Percentiles rank a stretch among this genome's conserved stretches.
Evolutionary conservation across 1,140 invertebrate genomes (phyloP).

Genomic region (Eulimnadia texana): DNA sequence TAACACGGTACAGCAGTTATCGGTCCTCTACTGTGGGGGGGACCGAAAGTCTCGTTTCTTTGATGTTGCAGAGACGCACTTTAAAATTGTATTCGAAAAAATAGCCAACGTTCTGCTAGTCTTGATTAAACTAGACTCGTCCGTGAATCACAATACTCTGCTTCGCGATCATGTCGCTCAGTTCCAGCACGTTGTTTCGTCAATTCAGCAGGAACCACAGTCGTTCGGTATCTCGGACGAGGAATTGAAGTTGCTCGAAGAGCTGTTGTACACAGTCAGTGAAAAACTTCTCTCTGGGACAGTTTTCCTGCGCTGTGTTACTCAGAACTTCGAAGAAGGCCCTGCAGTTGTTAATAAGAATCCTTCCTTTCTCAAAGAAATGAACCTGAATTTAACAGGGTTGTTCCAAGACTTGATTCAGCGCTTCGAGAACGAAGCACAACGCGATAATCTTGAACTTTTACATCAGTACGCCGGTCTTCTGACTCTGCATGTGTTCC

Average conservation of each 20-base stretch:
- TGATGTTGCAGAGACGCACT: constrained; percentile 34
- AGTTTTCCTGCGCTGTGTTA: constrained; percentile 41
- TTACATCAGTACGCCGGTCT: constrained; percentile 19
- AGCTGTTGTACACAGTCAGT: constrained; percentile 47
- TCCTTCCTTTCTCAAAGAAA: constrained; percentile 15
- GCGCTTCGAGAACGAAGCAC: constrained; percentile 17
- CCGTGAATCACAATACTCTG: constrained; percentile 41
- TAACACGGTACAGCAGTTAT: constrained; percentile 49
- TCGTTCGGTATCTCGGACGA: constrained; percentile 42
- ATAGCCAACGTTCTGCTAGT: constrained; percentile 49
- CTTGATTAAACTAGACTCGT: constrained; percentile 52
- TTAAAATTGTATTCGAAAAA: constrained; percentile 40
- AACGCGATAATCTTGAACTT: constrained; percentile 18
- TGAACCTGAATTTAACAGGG: neutral
- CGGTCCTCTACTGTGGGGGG: constrained; percentile 35
- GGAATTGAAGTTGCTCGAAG: constrained; percentile 46
- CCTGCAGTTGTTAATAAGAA: neutral
- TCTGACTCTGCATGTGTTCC: constrained; percentile 14
- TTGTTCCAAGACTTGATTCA: constrained; percentile 7
- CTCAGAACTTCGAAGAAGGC: constrained; percentile 3
- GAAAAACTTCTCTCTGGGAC: constrained; percentile 40
- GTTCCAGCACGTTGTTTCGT: constrained; percentile 50
- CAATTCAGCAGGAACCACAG: constrained; percentile 46
- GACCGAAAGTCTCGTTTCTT: constrained; percentile 28
- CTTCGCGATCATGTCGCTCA: constrained; percentile 52